A percentile compares a stretch with the other conserved stretches of the same genome.
Evolutionary conservation across 2,797 vertebrate species (phyloP).

Genomic region (Garrulus glandarius): DNA sequence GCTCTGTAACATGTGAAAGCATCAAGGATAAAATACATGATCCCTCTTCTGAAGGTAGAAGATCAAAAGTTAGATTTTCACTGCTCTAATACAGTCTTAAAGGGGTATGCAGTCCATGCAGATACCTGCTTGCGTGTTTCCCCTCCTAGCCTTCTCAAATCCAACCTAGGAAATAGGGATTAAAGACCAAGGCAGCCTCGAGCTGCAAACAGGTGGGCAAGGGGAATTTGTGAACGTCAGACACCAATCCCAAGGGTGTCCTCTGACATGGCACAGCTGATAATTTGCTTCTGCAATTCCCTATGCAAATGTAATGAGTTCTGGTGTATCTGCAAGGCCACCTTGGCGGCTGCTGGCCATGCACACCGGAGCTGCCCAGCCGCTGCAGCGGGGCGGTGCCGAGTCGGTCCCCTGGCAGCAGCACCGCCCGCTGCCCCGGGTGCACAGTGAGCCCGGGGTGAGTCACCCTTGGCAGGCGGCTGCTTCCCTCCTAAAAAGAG

Average conservation of each 20-base stretch:
- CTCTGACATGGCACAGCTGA: neutral
- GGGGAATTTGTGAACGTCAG: fast-evolving
- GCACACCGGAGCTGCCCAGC: fast-evolving
- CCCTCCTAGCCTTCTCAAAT: neutral
- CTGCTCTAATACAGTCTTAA: neutral
- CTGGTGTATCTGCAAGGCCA: fast-evolving
- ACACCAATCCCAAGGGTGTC: too few species aligned
- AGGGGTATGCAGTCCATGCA: neutral
- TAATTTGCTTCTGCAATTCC: neutral
- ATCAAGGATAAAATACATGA: neutral
- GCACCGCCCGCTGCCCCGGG: neutral
- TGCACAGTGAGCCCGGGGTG: fast-evolving
- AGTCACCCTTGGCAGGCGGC: neutral
- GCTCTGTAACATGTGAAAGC: neutral
- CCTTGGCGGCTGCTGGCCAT: neutral
- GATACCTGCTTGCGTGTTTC: fast-evolving
- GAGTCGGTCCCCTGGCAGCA: fast-evolving
- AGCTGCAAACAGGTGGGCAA: neutral
- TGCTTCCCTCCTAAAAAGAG: neutral
- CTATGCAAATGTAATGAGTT: fast-evolving
- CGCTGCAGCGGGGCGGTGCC: fast-evolving
- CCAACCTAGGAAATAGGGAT: neutral
- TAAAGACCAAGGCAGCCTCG: neutral
- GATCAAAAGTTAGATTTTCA: neutral
- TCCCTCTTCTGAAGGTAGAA: neutral